phyloP scores from a whole-genome alignment of 2,797 vertebrate genomes.

The Ptychobarbus kaznakovi region DNA sequence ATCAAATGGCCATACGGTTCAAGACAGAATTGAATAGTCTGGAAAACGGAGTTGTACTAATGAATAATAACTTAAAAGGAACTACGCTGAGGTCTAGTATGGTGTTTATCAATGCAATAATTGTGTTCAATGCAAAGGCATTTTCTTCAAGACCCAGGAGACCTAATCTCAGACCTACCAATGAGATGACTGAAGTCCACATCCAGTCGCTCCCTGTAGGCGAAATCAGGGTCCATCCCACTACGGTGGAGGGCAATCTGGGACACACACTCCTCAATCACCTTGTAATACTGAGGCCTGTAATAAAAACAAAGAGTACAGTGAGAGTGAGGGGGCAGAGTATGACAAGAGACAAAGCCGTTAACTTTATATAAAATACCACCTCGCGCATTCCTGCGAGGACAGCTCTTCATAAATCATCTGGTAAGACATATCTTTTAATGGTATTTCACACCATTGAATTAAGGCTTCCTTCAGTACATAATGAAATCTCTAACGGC shows the following conservation, averaged over 20 bases:
- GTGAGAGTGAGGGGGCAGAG: background rate
- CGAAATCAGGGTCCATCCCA: slow-evolving; percentile 96
- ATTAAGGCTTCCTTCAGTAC: slow-evolving; percentile 72
- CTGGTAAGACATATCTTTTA: slow-evolving; percentile 51
- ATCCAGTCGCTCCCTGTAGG: slow-evolving; percentile 89
- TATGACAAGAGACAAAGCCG: slow-evolving; percentile 42
- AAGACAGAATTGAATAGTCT: slow-evolving; percentile 17
- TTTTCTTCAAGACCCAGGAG: background rate
- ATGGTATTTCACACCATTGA: slow-evolving; percentile 69
- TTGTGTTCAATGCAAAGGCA: background rate
- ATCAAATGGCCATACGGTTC: slow-evolving; percentile 29
- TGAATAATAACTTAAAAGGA: slow-evolving; percentile 23
- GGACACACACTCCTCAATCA: slow-evolving; percentile 95
- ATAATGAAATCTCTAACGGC: slow-evolving; percentile 78
- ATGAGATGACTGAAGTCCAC: slow-evolving; percentile 92
- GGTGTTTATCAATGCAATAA: background rate
- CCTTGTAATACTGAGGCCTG: slow-evolving; percentile 98
- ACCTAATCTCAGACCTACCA: slow-evolving; percentile 77
- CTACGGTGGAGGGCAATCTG: slow-evolving; percentile 94
- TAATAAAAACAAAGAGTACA: slow-evolving; percentile 52
- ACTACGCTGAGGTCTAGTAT: slow-evolving; percentile 6
- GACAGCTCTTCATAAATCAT: slow-evolving; percentile 48
- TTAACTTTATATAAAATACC: slow-evolving; percentile 54
- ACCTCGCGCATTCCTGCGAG: background rate
- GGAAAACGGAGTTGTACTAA: slow-evolving; percentile 18